These are phyloP conservation scores for Neopelma chrysocephalum DNA, from an alignment of 2,797 vertebrate species.

Conservation along the genomic window DNA sequence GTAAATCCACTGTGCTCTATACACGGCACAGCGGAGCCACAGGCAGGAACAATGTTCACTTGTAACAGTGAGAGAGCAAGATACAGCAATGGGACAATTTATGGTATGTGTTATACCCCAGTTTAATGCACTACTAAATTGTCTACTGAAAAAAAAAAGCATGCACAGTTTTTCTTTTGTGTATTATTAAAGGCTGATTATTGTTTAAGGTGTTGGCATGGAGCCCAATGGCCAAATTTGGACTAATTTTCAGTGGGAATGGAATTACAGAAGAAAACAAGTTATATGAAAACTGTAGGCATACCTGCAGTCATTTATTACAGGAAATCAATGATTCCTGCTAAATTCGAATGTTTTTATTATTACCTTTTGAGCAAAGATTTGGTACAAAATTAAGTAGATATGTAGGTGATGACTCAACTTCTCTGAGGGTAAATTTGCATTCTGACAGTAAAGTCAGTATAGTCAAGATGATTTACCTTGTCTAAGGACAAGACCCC, in stretches of 20 bases:
- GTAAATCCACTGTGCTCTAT: background rate
- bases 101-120: background rate
- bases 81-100: background rate
- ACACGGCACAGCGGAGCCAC: background rate
- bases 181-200: background rate
- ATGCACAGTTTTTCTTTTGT: background rate
- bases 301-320: background rate
- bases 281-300: background rate
- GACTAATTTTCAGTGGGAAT: background rate
- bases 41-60: accelerated
- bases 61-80: background rate
- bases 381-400: background rate
- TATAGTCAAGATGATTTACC: background rate
- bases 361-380: background rate
- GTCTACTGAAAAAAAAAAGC: background rate
- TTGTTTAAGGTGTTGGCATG: background rate
- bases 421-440: background rate
- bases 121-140: background rate
- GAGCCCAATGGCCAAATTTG: background rate
- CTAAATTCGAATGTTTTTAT: background rate
- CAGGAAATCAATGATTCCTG: background rate
- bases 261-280: background rate
- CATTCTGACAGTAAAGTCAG: background rate
- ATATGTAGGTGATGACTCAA: background rate
- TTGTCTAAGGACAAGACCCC: background rate